Evolutionary conservation across 1,140 invertebrate genomes (phyloP).

Genomic region (Bilobella aurantiaca): DNA sequence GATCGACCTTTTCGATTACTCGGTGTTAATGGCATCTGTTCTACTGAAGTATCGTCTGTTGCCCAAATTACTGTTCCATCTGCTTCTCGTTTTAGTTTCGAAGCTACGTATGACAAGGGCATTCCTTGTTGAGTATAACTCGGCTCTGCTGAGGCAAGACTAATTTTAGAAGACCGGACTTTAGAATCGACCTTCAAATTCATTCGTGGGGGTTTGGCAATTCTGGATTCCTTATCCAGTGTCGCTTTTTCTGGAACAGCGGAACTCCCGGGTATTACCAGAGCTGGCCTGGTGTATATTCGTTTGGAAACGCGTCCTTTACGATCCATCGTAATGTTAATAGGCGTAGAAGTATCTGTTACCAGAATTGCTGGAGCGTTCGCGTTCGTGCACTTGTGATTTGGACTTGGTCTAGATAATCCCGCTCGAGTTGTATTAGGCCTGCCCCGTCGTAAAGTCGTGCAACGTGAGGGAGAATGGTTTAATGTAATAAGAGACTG

Average conservation of each 20-base stretch:
- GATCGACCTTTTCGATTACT: not conserved
- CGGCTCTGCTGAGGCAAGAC: not conserved
- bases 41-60: not conserved
- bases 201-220: not conserved
- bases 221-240: not conserved
- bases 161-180: not conserved
- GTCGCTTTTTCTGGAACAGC: not conserved
- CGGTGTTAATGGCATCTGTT: too few relatives aligned
- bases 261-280: not conserved
- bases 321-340: not conserved
- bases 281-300: not conserved
- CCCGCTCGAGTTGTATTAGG: constrained; percentile 30
- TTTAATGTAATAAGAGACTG: not conserved
- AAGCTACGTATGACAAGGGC: not conserved
- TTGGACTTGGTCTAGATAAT: constrained; percentile 25
- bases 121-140: not conserved
- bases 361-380: not conserved
- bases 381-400: not conserved
- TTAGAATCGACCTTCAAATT: not conserved
- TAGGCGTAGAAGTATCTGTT: not conserved
- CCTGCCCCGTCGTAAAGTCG: constrained; percentile 26
- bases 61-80: not conserved
- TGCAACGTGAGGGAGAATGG: constrained; percentile 26
- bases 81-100: not conserved
- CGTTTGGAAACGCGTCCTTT: not conserved